Conservation (phyloP, 2,888 invertebrate genomes). For the Drosophila lacicola region DNA sequence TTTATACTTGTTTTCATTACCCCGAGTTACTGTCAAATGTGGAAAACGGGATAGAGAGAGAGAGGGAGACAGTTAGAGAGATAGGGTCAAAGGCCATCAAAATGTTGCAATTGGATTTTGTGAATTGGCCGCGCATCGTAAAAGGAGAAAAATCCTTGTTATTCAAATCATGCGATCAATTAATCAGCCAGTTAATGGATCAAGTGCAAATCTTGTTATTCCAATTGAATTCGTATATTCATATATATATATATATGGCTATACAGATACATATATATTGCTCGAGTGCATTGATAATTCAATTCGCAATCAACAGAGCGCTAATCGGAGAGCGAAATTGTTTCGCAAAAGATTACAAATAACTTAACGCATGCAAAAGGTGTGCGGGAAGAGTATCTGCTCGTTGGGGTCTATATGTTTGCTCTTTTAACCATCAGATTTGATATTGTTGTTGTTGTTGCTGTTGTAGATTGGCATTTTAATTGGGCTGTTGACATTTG, state of each 20-base stretch:
- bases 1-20: background rate
- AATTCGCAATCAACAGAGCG: constrained; percentile 4
- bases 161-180: constrained; percentile 18
- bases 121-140: background rate
- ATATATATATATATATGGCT: background rate
- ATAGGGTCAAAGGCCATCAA: background rate
- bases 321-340: constrained; percentile 7
- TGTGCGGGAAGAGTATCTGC: background rate
- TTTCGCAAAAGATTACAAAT: constrained; percentile 27
- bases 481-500: constrained; percentile 67
- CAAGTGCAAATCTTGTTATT: constrained; percentile 35
- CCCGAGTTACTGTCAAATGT: constrained; percentile 19
- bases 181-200: constrained; percentile 6
- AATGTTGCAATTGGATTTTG: background rate
- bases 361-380: constrained; percentile 3
- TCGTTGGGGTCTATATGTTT: constrained; percentile 10
- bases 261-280: background rate
- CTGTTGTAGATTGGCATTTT: constrained; percentile 32
- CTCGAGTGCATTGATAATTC: constrained; percentile 19
- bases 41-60: constrained; percentile 5
- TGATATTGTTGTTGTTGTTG: constrained; percentile 9
- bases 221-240: background rate
- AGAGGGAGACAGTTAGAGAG: no score
- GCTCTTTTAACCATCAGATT: constrained; percentile 13
- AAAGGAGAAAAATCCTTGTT: background rate